These are phyloP conservation scores for Drosophila watanabei DNA, from an alignment of 1,140 invertebrate species.

Conservation along the genomic window DNA sequence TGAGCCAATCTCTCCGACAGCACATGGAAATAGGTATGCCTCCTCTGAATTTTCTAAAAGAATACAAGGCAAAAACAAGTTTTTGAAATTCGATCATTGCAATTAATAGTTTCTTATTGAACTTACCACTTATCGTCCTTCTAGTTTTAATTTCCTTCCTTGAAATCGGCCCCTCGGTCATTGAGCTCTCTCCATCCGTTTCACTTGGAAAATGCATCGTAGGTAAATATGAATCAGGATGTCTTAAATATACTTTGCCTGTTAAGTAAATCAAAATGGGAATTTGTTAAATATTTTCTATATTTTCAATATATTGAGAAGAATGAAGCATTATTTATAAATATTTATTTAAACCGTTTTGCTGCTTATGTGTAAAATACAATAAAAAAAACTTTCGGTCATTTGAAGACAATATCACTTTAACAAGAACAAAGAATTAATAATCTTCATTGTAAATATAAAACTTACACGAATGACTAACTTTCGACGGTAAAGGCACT, in stretches of 20 bases:
- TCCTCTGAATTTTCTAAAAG: conserved; percentile 87
- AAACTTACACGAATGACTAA: conserved; percentile 81
- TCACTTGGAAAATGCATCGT: conserved; percentile 90
- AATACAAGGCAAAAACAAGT: background rate
- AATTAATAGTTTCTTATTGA: background rate
- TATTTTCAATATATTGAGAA: background rate
- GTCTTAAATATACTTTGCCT: conserved; percentile 91
- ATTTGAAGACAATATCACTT: background rate
- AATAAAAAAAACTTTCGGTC: conserved; percentile 2
- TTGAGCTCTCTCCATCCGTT: conserved; percentile 88
- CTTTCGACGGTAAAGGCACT: conserved; percentile 87
- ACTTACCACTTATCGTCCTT: conserved; percentile 71
- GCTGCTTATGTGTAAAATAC: conserved; percentile 13
- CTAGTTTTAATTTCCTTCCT: conserved; percentile 58
- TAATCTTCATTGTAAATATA: conserved; percentile 14
- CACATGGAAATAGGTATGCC: conserved; percentile 90
- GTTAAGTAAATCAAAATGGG: conserved; percentile 14
- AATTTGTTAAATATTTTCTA: background rate
- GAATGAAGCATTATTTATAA: background rate
- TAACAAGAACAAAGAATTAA: background rate
- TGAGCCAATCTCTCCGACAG: conserved; percentile 86
- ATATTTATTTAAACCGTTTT: background rate
- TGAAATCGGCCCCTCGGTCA: conserved; percentile 66
- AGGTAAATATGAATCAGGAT: conserved; percentile 94
- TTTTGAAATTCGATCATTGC: no score